A percentile compares a stretch with the other conserved stretches of the same genome.
Conservation (phyloP, 2,113 vertebrate genomes). For the Entomyzon cyanotis region DNA sequence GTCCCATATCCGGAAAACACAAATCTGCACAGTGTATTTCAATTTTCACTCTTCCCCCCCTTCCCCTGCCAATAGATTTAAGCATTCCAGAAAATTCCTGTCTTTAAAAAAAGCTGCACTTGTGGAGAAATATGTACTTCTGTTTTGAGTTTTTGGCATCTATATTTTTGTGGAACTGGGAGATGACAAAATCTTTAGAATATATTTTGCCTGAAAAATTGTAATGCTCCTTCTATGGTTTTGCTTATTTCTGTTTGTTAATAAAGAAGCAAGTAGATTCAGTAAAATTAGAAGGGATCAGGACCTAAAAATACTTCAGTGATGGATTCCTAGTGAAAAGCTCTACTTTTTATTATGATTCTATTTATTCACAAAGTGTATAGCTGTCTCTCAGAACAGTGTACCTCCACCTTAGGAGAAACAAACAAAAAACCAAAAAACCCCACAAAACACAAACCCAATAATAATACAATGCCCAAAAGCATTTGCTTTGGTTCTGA, state of each 20-base stretch:
- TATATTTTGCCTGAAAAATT: neutral
- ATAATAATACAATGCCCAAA: neutral
- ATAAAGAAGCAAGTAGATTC: neutral
- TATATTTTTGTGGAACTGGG: neutral
- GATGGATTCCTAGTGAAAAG: neutral
- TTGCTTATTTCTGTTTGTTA: neutral
- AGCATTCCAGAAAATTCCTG: neutral
- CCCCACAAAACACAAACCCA: neutral
- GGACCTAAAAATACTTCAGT: neutral
- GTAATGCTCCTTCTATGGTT: neutral
- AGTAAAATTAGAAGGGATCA: neutral
- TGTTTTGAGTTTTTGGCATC: neutral
- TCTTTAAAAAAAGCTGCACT: neutral
- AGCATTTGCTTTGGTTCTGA: neutral
- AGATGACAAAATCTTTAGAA: neutral
- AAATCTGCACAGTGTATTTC: neutral
- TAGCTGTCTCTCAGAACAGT: neutral
- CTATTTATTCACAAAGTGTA: neutral
- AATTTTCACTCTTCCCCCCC: neutral
- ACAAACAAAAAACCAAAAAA: neutral
- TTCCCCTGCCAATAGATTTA: neutral
- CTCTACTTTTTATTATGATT: neutral
- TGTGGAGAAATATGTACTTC: neutral
- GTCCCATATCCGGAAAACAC: neutral
- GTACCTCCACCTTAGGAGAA: neutral